These are phyloP conservation scores for Tortrix viridana DNA, from an alignment of 2,888 invertebrate species.

Conservation along the genomic window DNA sequence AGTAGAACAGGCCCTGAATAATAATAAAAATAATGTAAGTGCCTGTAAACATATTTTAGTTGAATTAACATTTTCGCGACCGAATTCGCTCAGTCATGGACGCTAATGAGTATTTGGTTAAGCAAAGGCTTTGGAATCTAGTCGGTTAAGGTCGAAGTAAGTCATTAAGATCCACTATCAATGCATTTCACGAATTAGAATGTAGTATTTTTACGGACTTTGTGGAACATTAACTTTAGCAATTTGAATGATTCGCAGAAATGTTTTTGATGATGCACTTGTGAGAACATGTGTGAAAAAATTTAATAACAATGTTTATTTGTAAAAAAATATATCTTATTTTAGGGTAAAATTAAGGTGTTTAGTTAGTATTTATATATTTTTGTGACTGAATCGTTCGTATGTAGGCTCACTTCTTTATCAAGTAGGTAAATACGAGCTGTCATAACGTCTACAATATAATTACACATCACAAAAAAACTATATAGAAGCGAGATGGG, in stretches of 20 bases:
- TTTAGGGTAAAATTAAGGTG: too few relatives aligned
- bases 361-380: too few relatives aligned
- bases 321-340: too few relatives aligned
- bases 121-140: constrained; percentile 10
- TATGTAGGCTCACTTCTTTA: too few relatives aligned
- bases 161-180: constrained; percentile 7
- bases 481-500: too few relatives aligned
- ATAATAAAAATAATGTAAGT: background rate
- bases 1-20: background rate
- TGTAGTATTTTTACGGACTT: background rate
- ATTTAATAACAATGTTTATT: too few relatives aligned
- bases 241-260: background rate
- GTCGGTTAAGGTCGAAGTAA: constrained; percentile 27
- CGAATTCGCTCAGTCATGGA: constrained; percentile 23
- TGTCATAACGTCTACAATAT: too few relatives aligned
- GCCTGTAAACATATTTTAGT: constrained; percentile 15
- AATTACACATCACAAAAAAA: too few relatives aligned
- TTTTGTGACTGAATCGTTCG: too few relatives aligned
- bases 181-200: constrained; percentile 9
- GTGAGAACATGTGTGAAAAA: too few relatives aligned
- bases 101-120: constrained; percentile 25
- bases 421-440: too few relatives aligned
- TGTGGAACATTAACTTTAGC: background rate
- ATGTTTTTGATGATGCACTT: too few relatives aligned
- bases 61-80: constrained; percentile 12